These are phyloP conservation scores for Platycheirus rosarum DNA, from an alignment of 2,888 invertebrate species.

Conservation along the genomic window DNA sequence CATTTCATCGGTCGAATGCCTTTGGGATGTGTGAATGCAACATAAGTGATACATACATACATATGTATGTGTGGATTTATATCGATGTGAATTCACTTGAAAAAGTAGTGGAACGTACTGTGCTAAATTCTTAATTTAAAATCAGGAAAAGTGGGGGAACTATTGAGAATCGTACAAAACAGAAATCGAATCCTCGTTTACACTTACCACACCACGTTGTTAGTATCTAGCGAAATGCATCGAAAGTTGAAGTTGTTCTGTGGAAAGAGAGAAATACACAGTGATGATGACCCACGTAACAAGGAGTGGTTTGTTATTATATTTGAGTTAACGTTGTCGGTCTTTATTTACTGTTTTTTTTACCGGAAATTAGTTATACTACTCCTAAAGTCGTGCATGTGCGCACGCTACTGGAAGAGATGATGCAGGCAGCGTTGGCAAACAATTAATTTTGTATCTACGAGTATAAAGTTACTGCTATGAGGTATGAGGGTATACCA, in stretches of 20 bases:
- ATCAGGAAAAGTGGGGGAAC: slow-evolving; percentile 17
- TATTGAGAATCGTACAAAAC: no score
- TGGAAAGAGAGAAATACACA: not conserved
- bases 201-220: slow-evolving; percentile 26
- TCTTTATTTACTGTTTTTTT: slow-evolving; percentile 36
- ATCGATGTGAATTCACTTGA: slow-evolving; percentile 29
- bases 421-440: slow-evolving; percentile 28
- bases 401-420: slow-evolving; percentile 36
- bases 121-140: slow-evolving; percentile 62
- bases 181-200: slow-evolving; percentile 61
- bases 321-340: slow-evolving; percentile 30
- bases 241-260: not conserved
- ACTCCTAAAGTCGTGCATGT: slow-evolving; percentile 42
- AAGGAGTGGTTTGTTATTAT: slow-evolving; percentile 61
- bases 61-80: slow-evolving; percentile 7
- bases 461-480: not conserved
- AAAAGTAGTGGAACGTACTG: slow-evolving; percentile 64
- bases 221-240: slow-evolving; percentile 17
- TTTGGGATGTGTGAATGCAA: slow-evolving; percentile 56
- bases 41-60: slow-evolving; percentile 19
- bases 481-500: not conserved
- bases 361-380: slow-evolving; percentile 61
- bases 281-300: slow-evolving; percentile 55
- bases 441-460: slow-evolving; percentile 29
- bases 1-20: slow-evolving; percentile 70